Percentiles rank a stretch among this genome's conserved stretches.
Conservation (phyloP, 2,888 invertebrate genomes). For the Sepioteuthis lessoniana region DNA sequence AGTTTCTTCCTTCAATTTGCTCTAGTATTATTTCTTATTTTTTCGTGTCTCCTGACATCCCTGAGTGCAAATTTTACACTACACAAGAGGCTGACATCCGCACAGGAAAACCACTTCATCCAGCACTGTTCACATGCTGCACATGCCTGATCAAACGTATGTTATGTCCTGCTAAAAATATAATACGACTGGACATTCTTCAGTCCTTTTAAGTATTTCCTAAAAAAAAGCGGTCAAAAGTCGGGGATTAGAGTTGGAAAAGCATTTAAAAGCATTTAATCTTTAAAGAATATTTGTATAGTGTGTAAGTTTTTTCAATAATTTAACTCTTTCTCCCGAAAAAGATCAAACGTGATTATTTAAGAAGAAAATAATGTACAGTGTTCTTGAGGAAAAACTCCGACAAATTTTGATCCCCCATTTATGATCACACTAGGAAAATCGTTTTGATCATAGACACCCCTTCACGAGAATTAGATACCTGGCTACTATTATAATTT, state of each 20-base stretch:
- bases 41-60: constrained; percentile 12
- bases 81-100: background rate
- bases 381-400: background rate
- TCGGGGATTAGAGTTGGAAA: constrained; percentile 1
- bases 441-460: background rate
- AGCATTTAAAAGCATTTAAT: background rate
- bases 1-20: background rate
- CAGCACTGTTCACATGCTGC: background rate
- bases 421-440: background rate
- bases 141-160: constrained; percentile 5
- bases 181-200: background rate
- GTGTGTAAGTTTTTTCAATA: background rate
- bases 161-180: constrained; percentile 33
- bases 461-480: background rate
- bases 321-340: background rate
- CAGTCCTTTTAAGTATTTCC: background rate
- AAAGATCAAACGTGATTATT: background rate
- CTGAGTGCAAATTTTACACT: background rate
- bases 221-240: background rate
- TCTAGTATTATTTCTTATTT: constrained; percentile 3
- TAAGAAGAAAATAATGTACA: background rate
- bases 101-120: background rate
- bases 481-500: background rate
- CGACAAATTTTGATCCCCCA: background rate
- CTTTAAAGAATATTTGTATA: background rate